Evolutionary conservation across 2,797 vertebrate genomes (phyloP).

Genomic region (Taenioides sp.): DNA sequence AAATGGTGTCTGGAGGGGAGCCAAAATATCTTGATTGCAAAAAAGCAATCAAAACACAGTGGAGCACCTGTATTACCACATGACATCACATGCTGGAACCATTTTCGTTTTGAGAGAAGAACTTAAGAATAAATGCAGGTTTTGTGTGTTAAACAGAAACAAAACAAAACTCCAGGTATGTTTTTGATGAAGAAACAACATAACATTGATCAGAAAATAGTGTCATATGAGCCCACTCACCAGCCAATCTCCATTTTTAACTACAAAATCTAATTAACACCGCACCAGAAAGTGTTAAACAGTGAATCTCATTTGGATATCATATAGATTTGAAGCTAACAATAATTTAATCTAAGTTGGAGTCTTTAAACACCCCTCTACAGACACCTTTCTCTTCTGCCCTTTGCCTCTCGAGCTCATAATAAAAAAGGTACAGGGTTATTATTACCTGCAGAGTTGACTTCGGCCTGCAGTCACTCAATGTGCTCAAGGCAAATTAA

Average conservation of each 20-base stretch:
- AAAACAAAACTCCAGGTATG: too few species aligned
- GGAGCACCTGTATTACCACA: too few species aligned
- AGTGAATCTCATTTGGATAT: constrained; percentile 3
- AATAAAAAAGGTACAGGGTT: constrained; percentile 56
- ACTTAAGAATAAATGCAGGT: too few species aligned
- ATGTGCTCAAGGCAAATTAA: constrained; percentile 24
- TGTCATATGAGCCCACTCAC: not conserved
- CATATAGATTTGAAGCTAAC: not conserved
- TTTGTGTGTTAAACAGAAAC: too few species aligned
- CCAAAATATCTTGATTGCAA: too few species aligned
- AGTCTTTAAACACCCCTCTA: constrained; percentile 16
- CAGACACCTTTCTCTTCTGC: constrained; percentile 36
- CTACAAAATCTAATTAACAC: not conserved
- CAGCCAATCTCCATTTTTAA: not conserved
- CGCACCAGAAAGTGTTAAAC: constrained; percentile 11
- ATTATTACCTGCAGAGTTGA: constrained; percentile 55
- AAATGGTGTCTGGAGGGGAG: too few species aligned
- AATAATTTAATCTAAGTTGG: constrained; percentile 26
- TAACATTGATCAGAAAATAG: too few species aligned
- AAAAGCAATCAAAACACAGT: too few species aligned
- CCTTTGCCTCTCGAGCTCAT: constrained; percentile 40
- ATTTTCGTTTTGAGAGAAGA: too few species aligned
- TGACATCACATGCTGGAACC: too few species aligned
- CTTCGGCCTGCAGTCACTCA: constrained; percentile 43
- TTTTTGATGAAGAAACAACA: too few species aligned